Percentiles rank a stretch among this genome's conserved stretches.
These are phyloP conservation scores for Drosophila seguyi DNA, from an alignment of 1,140 invertebrate species.

Conservation along the genomic window DNA sequence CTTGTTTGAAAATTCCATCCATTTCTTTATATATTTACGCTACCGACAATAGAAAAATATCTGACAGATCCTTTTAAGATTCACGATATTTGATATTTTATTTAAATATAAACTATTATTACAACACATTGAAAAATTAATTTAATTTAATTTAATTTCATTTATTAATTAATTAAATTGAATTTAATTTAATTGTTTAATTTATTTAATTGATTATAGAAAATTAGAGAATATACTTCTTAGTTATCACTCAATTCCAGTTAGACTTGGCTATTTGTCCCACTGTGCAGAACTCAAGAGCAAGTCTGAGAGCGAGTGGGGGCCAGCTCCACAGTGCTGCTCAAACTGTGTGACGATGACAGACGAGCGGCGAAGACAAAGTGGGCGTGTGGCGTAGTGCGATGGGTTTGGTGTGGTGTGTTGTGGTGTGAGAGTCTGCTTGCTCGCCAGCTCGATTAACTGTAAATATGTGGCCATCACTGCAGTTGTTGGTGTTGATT, in stretches of 20 bases:
- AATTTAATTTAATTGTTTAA: too few relatives aligned
- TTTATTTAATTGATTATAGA: too few relatives aligned
- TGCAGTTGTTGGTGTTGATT: conserved; percentile 34
- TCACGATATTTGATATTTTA: too few relatives aligned
- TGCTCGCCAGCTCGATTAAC: conserved; percentile 41
- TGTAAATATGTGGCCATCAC: conserved; percentile 48
- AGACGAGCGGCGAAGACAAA: conserved; percentile 40
- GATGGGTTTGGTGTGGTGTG: conserved; percentile 1
- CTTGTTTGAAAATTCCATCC: too few relatives aligned
- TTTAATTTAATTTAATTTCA: too few relatives aligned
- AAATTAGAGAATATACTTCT: background rate
- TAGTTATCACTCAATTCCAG: background rate
- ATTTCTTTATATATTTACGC: too few relatives aligned
- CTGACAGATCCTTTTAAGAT: too few relatives aligned
- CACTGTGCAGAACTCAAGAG: conserved; percentile 20
- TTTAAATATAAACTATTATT: too few relatives aligned
- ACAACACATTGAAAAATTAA: too few relatives aligned
- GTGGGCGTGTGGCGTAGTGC: conserved; percentile 32
- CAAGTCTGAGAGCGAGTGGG: conserved; percentile 18
- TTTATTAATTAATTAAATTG: too few relatives aligned
- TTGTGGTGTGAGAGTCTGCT: conserved; percentile 13
- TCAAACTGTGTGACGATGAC: conserved; percentile 60
- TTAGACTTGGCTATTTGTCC: background rate
- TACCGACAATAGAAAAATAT: too few relatives aligned
- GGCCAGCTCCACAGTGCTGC: conserved; percentile 14